phyloP scores from a whole-genome alignment of 2,888 invertebrate species.

The Lampropteryx suffumata region DNA sequence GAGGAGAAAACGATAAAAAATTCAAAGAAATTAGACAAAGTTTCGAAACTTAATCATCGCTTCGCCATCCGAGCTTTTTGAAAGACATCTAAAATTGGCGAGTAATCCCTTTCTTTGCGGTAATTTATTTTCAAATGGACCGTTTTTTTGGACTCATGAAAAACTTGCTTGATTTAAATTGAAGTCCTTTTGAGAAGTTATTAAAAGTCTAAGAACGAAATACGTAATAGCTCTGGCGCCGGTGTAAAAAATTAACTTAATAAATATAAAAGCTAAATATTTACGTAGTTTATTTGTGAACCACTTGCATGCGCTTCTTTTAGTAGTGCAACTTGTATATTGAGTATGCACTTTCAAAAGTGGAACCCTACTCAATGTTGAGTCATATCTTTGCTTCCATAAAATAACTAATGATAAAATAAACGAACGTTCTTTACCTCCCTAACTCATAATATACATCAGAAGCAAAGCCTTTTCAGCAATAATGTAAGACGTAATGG shows the following conservation, averaged over 20 bases:
- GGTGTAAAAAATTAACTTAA: not conserved
- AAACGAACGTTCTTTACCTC: slow-evolving; percentile 2
- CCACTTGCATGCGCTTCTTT: no score
- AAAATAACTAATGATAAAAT: not conserved
- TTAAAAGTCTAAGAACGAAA: slow-evolving; percentile 11
- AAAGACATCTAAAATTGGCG: slow-evolving; percentile 53
- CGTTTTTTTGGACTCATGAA: slow-evolving; percentile 40
- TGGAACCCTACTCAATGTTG: no score
- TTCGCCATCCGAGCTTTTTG: slow-evolving; percentile 46
- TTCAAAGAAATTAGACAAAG: slow-evolving; percentile 49
- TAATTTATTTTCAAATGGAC: slow-evolving; percentile 51
- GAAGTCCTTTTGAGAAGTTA: slow-evolving; percentile 30
- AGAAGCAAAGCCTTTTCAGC: slow-evolving; percentile 13
- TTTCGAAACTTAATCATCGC: slow-evolving; percentile 51
- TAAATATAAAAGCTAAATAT: not conserved
- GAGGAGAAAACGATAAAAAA: slow-evolving; percentile 46
- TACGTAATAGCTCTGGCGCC: not conserved
- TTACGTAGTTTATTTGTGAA: no score
- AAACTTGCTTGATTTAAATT: slow-evolving; percentile 45
- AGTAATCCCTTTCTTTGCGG: slow-evolving; percentile 53
- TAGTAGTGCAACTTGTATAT: no score
- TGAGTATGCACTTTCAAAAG: no score
- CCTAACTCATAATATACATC: slow-evolving; percentile 4
- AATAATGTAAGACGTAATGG: slow-evolving; percentile 13
- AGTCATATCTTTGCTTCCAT: no score